A percentile compares a stretch with the other conserved stretches of the same genome.
Conservation (phyloP, 2,113 vertebrate genomes). For the Acanthisitta chloris region DNA sequence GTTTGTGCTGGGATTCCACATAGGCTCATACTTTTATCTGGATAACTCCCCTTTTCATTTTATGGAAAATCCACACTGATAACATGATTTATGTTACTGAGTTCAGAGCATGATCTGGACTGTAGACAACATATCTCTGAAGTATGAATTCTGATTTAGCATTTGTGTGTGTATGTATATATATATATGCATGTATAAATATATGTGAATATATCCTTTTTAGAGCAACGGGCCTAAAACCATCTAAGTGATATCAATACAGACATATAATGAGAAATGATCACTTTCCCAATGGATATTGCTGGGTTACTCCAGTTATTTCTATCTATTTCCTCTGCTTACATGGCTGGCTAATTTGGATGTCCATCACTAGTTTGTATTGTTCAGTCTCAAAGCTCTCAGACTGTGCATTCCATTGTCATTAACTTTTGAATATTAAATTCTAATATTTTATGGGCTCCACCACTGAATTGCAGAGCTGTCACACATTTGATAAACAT, state of each 20-base stretch:
- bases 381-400: not conserved
- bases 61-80: not conserved
- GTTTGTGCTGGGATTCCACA: not conserved
- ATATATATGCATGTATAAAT: rapidly evolving
- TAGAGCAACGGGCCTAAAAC: not conserved
- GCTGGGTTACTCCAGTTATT: not conserved
- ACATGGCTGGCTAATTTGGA: not conserved
- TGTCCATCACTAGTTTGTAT: not conserved
- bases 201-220: not conserved
- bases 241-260: not conserved
- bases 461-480: not conserved
- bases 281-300: not conserved
- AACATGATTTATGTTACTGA: not conserved
- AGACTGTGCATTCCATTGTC: not conserved
- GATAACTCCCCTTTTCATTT: not conserved
- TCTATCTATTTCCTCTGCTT: not conserved
- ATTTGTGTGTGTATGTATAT: not conserved
- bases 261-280: not conserved
- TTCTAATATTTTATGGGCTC: not conserved
- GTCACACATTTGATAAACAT: not conserved
- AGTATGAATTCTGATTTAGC: not conserved
- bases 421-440: not conserved
- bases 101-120: not conserved
- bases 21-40: not conserved
- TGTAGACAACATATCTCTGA: not conserved